Conservation (phyloP, 2,797 vertebrate genomes). For the Megaceryle alcyon region DNA sequence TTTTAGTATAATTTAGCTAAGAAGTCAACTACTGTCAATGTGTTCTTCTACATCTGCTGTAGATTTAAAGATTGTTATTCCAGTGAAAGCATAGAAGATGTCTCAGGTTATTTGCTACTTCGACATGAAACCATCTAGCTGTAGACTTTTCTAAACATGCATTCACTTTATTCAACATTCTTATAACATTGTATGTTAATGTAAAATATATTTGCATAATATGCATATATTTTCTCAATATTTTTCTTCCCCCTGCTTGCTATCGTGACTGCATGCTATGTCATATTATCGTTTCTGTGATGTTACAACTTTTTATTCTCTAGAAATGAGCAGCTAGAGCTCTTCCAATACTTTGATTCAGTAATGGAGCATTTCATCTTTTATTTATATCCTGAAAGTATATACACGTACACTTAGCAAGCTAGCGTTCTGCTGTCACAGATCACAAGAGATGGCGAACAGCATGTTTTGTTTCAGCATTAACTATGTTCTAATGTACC, state of each 20-base stretch:
- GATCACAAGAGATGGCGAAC: conserved; percentile 56
- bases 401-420: conserved; percentile 62
- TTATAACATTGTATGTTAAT: conserved; percentile 81
- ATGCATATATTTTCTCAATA: conserved; percentile 80
- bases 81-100: conserved; percentile 69
- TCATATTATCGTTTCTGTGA: conserved; percentile 76
- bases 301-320: conserved; percentile 72
- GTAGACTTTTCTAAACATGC: conserved; percentile 68
- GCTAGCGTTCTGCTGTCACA: conserved; percentile 71
- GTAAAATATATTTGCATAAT: conserved; percentile 82
- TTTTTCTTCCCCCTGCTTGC: conserved; percentile 77
- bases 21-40: conserved; percentile 45
- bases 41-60: conserved; percentile 61
- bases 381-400: conserved; percentile 70
- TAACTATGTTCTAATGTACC: conserved; percentile 31
- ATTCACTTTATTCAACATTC: conserved; percentile 67
- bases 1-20: conserved; percentile 62
- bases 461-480: conserved; percentile 33
- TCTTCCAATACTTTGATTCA: conserved; percentile 69
- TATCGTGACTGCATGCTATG: conserved; percentile 79
- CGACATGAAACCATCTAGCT: conserved; percentile 70
- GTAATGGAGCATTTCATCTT: conserved; percentile 74
- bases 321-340: conserved; percentile 67
- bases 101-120: conserved; percentile 81
- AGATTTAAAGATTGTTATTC: conserved; percentile 66